Evolutionary conservation across 2,797 vertebrate species (phyloP).

Genomic region (Orestias chungarensis): DNA sequence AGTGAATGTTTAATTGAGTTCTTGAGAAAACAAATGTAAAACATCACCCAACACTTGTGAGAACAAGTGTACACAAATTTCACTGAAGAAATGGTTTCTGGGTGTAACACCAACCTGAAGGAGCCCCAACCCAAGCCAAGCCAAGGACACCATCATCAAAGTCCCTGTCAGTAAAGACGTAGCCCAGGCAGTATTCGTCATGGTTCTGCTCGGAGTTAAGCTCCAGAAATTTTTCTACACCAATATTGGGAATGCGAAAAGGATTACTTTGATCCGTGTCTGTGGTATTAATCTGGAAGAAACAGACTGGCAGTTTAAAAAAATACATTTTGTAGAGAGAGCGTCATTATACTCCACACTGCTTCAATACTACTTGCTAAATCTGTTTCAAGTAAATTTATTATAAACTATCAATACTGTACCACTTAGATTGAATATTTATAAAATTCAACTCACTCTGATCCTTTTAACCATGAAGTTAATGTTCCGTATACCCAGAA

Average conservation of each 20-base stretch:
- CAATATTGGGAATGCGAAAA: slow-evolving; percentile 96
- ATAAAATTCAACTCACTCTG: slow-evolving; percentile 82
- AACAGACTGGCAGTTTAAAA: neutral
- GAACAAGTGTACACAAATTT: neutral
- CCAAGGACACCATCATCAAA: slow-evolving; percentile 98
- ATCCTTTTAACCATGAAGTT: slow-evolving; percentile 99
- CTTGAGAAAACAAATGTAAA: neutral
- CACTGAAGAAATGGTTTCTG: neutral
- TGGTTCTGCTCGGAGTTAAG: slow-evolving; percentile 99
- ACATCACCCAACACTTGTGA: neutral
- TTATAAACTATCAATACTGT: slow-evolving; percentile 24
- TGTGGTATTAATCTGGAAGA: slow-evolving; percentile 90
- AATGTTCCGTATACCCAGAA: slow-evolving; percentile 95
- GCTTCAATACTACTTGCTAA: neutral
- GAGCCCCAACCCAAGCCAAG: slow-evolving; percentile 96
- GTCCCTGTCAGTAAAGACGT: slow-evolving; percentile 96
- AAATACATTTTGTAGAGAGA: neutral
- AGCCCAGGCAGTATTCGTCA: slow-evolving; percentile 96
- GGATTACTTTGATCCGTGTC: slow-evolving; percentile 85
- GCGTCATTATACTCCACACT: neutral
- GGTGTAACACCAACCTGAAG: slow-evolving; percentile 83
- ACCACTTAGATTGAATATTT: neutral
- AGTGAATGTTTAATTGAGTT: neutral
- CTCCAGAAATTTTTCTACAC: slow-evolving; percentile 98
- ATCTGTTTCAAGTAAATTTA: neutral